phyloP scores from a whole-genome alignment of 2,113 vertebrate species.

The Pyrgilauda ruficollis region DNA sequence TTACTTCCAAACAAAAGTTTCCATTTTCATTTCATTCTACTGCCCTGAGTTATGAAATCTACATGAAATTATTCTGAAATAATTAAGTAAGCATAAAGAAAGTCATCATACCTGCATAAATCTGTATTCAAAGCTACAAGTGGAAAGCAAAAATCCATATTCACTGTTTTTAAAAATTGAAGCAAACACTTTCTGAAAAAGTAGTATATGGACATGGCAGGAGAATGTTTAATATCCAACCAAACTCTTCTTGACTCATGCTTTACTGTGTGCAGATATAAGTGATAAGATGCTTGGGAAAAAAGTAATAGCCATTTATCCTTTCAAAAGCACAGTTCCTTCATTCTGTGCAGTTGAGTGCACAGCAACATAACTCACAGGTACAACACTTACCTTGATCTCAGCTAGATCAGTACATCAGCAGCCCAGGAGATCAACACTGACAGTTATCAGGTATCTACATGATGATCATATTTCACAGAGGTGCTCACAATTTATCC shows the following conservation, averaged over 20 bases:
- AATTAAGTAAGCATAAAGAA: neutral
- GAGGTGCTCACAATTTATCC: constrained; percentile 8
- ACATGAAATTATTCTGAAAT: neutral
- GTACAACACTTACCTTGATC: neutral
- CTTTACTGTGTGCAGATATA: neutral
- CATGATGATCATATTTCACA: constrained; percentile 14
- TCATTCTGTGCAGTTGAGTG: constrained; percentile 3
- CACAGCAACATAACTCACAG: neutral
- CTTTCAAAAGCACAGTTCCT: constrained; percentile 2
- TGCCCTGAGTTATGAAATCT: neutral
- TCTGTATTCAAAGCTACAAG: neutral
- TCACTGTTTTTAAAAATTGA: neutral
- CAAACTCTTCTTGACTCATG: neutral
- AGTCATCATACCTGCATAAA: neutral
- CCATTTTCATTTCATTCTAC: neutral
- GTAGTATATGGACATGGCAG: neutral
- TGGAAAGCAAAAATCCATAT: neutral
- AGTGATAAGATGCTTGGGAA: neutral
- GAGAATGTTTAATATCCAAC: neutral
- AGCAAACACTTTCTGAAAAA: neutral
- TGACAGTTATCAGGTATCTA: neutral
- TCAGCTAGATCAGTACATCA: constrained; percentile 17
- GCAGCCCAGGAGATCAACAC: neutral
- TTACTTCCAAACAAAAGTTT: neutral
- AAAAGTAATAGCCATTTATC: constrained; percentile 39